Evolutionary conservation across 2,888 invertebrate genomes (phyloP), one percentile per base, ranked within the genome.

Genomic region (Cenopis cana): DNA sequence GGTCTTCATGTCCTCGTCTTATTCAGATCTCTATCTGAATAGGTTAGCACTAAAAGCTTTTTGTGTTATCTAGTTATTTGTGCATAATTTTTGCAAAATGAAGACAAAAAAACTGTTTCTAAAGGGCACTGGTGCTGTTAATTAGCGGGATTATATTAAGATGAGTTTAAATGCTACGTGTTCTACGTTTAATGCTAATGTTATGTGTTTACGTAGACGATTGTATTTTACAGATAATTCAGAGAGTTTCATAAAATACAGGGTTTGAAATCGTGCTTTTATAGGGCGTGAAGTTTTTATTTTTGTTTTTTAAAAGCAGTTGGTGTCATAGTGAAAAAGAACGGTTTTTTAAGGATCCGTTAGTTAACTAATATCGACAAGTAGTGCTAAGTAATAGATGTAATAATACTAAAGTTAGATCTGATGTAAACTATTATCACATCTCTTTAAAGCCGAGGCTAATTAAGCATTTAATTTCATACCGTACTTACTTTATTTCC

Each of bases 1-100:
- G 59, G 49, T 49, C 57, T 52, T 38, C 20, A 18, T 61, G 38
- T 66, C 11, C 41, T 57, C n/a, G 36, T 18, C 33, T 38, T 20
- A 5, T 49, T 36, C 33, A 36, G 59, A 66, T 65, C 46, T 17
- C 50, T 59, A 68, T 69, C 69, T 54, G 49, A 55, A 56, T 60
- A 59, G 14, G 38, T 14, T 60, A 68, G 41, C 18, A 17, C 17
- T 68, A 59, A n/a, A 36, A 68, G 38, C n/a, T 50, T 36, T 24
- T 50, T 57, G 49, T 55, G 12, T 36, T 50, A 36, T 24, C 29
- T 29, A 29, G 20, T 14, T 56, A 33, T 12, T 18, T 18, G 49
- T 57, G 56, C 24, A 64, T 66, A 36, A 3, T 56, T 49, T 56
- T 60, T 20, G 41, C 38, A 46, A 46, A 38, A 59, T 59, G 38